Evolutionary conservation across 2,888 invertebrate genomes (phyloP), one percentile per base, ranked within the genome.

Genomic region (Cephalotes varians): DNA sequence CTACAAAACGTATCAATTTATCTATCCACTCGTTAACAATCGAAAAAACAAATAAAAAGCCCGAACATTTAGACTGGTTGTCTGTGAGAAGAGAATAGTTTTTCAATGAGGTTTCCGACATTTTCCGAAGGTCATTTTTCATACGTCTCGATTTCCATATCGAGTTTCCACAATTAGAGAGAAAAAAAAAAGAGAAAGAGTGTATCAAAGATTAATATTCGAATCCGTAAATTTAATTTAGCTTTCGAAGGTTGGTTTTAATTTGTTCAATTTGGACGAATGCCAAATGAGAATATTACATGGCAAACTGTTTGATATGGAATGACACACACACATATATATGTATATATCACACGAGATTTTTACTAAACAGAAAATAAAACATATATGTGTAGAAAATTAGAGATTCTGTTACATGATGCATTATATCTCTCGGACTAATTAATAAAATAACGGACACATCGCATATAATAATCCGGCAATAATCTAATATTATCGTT

Each of bases 371-470:
- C 44, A 44, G 56, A 18, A 51, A 51, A 21, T 77, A 34, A 18
- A 65, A 5, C 21, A 0, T 56, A 67, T 31, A 34, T 34, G n/a
- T n/a, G n/a, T n/a, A 47, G 31, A 4, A 31, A 67, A 67, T 31
- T 34, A 40, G 5, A 12, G 25, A 49, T 31, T 56, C 12, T 9
- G 34, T 37, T 44, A 62, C 6, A 64, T 12, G 31, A 6, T 56
- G 21, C 21, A 54, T 76, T 67, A 44, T 56, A 56, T 1, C 34
- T 69, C 18, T 18, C 58, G 44, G 56, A n/a, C 2, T 79, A 69
- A 79, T 79, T 79, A 77, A 64, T 65, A 65, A 10, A 76, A 69
- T 79, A 69, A 58, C 28, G 47, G 10, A 31, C 9, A 18, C 25
- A 40, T 56, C 67, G 34, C 18, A 15, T 31, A 7, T 77, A 67